Evolutionary conservation across 2,797 vertebrate genomes (phyloP).

Genomic region (Tapirus indicus): DNA sequence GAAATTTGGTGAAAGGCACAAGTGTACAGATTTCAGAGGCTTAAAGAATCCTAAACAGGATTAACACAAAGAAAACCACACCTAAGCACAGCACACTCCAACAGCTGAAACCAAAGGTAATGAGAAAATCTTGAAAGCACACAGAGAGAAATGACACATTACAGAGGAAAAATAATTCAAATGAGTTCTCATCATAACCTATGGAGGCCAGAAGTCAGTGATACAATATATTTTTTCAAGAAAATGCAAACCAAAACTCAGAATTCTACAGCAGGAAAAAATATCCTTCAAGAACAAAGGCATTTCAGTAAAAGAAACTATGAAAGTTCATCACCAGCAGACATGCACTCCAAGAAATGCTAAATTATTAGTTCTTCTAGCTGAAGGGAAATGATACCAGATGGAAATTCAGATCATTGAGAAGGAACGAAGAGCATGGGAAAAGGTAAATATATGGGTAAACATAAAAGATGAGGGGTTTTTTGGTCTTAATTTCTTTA

Average conservation of each 20-base stretch:
- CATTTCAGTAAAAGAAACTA: background rate
- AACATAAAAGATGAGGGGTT: background rate
- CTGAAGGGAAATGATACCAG: background rate
- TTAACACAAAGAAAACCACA: constrained; percentile 1
- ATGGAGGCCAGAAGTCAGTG: background rate
- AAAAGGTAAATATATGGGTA: background rate
- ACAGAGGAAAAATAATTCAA: background rate
- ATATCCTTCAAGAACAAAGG: background rate
- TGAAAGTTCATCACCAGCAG: background rate
- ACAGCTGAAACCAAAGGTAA: background rate
- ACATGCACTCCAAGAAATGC: background rate
- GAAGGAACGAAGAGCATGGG: background rate
- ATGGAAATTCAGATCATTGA: background rate
- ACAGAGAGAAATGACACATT: background rate
- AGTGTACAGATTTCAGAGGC: background rate
- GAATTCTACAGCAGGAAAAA: background rate
- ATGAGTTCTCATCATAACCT: background rate
- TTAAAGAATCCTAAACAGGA: background rate
- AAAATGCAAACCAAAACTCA: background rate
- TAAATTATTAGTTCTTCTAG: background rate
- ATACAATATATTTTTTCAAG: background rate
- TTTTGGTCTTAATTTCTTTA: background rate
- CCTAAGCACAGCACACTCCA: background rate
- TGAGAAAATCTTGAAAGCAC: background rate
- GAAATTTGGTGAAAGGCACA: background rate